These are phyloP conservation scores for Melanitta fusca DNA, from an alignment of 2,797 vertebrate genomes.

Conservation along the genomic window DNA sequence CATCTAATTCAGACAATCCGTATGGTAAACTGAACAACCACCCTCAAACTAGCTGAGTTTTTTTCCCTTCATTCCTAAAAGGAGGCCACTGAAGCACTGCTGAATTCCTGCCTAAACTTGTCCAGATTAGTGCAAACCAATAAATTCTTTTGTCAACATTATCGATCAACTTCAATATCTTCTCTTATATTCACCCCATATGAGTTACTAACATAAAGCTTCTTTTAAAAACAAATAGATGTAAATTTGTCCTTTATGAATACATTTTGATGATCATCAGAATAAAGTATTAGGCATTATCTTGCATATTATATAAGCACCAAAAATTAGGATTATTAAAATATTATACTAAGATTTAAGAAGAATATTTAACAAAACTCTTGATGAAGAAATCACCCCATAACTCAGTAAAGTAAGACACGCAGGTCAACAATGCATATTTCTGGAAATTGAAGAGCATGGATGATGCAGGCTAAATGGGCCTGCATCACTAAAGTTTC, in stretches of 20 bases:
- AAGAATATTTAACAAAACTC: background rate
- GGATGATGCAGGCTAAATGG: background rate
- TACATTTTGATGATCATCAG: background rate
- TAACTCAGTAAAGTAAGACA: background rate
- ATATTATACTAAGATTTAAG: background rate
- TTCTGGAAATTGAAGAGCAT: background rate
- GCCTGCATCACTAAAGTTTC: background rate
- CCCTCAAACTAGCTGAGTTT: background rate
- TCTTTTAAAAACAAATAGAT: fast-evolving
- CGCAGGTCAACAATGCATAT: background rate
- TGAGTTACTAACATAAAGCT: background rate
- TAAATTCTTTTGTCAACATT: background rate
- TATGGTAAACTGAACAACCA: background rate
- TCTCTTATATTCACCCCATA: background rate
- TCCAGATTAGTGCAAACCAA: background rate
- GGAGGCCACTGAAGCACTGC: background rate
- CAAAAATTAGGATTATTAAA: background rate
- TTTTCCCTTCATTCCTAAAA: background rate
- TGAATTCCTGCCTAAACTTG: background rate
- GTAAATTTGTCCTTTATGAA: background rate
- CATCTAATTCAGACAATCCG: background rate
- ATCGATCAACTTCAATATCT: background rate
- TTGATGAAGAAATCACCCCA: background rate
- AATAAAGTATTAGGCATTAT: background rate
- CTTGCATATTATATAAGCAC: background rate